A percentile compares a stretch with the other conserved stretches of the same genome.
These are phyloP conservation scores for Gnathonemus echidnorhynchus DNA, from an alignment of 2,113 vertebrate species.

Conservation along the genomic window DNA sequence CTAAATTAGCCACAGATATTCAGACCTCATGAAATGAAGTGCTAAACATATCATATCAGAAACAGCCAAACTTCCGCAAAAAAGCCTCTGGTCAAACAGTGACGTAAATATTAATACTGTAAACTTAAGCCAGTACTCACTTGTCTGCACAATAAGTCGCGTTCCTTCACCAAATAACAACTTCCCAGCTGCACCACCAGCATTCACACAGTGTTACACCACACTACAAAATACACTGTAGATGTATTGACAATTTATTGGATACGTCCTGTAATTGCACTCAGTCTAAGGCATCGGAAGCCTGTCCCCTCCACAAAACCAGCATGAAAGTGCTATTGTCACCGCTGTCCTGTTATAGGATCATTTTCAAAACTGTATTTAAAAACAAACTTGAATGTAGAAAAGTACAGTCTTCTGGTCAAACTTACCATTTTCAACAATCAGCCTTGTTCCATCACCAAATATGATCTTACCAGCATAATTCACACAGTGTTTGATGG, in stretches of 20 bases:
- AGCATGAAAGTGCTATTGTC: background rate
- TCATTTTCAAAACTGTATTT: background rate
- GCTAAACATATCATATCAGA: background rate
- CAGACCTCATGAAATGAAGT: background rate
- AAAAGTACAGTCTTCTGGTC: background rate
- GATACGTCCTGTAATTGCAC: background rate
- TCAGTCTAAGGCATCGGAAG: background rate
- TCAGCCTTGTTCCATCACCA: constrained; percentile 17
- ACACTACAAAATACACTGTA: background rate
- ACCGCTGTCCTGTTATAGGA: background rate
- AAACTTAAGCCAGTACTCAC: background rate
- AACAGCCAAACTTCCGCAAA: background rate
- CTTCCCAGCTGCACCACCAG: background rate
- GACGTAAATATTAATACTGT: background rate
- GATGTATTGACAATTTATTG: too few species aligned
- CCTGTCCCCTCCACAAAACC: background rate
- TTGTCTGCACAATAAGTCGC: background rate
- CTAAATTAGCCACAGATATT: too few species aligned
- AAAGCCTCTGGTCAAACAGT: background rate
- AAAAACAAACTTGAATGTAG: background rate
- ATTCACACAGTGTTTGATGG: background rate
- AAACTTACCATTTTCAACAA: background rate
- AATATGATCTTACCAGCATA: background rate
- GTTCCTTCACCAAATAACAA: background rate
- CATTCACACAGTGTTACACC: constrained; percentile 8